These are phyloP conservation scores for Aphidius colemani DNA, from an alignment of 2,888 invertebrate species.

Conservation along the genomic window DNA sequence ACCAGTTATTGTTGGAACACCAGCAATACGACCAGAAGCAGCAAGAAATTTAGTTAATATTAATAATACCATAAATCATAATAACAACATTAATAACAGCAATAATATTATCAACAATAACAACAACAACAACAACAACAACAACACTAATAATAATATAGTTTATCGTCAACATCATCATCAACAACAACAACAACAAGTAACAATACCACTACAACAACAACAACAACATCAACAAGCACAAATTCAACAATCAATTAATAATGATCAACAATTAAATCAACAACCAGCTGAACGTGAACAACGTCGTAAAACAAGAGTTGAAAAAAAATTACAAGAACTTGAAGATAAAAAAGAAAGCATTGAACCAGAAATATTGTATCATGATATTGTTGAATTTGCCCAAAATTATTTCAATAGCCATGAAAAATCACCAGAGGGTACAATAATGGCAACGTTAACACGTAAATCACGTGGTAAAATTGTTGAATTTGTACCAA, in stretches of 20 bases:
- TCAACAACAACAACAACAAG: conserved; percentile 32
- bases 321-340: conserved; percentile 84
- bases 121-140: too few relatives aligned
- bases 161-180: conserved; percentile 27
- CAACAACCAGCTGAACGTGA: conserved; percentile 69
- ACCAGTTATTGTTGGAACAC: conserved; percentile 38
- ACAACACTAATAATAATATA: too few relatives aligned
- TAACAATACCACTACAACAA: background rate
- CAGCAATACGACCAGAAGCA: conserved; percentile 47
- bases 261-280: conserved; percentile 9
- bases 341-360: conserved; percentile 68
- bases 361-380: conserved; percentile 62
- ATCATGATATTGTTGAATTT: conserved; percentile 87
- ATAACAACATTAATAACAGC: background rate
- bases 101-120: too few relatives aligned
- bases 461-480: conserved; percentile 76
- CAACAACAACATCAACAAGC: conserved; percentile 42
- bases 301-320: conserved; percentile 80
- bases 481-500: conserved; percentile 79
- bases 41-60: conserved; percentile 41
- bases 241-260: conserved; percentile 29
- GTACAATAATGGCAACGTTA: conserved; percentile 84
- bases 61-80: conserved; percentile 27
- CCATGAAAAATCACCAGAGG: conserved; percentile 84
- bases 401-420: conserved; percentile 93